phyloP scores from a whole-genome alignment of 2,113 vertebrate genomes.

The Smithornis capensis region DNA sequence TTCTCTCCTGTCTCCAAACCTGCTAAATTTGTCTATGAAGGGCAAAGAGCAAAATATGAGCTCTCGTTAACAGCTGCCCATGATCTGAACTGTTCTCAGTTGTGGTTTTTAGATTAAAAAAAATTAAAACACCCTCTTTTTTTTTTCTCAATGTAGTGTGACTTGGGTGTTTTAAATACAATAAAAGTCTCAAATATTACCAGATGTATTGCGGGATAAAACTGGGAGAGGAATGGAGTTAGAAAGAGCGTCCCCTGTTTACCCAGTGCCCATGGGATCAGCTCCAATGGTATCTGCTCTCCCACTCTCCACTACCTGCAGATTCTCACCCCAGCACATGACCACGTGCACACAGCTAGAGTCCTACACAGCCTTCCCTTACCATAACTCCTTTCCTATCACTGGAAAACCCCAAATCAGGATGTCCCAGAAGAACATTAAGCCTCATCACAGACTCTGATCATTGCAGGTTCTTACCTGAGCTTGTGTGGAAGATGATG shows the following conservation, averaged over 20 bases:
- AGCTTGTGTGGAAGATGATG: background rate
- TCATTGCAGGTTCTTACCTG: background rate
- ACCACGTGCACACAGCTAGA: accelerated
- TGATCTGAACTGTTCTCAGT: background rate
- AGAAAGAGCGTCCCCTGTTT: background rate
- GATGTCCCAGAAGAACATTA: background rate
- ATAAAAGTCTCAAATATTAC: background rate
- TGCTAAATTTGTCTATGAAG: background rate
- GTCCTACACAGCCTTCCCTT: background rate
- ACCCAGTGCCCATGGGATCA: background rate
- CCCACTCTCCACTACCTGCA: background rate
- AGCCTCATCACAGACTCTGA: background rate
- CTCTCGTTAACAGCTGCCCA: background rate
- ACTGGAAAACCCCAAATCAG: background rate
- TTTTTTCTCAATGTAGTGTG: background rate
- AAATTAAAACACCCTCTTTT: too few species aligned
- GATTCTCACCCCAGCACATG: background rate
- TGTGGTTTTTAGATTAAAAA: background rate
- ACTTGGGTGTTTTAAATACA: background rate
- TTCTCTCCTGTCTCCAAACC: background rate
- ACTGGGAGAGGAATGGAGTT: background rate
- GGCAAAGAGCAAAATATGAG: background rate
- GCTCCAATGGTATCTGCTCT: background rate
- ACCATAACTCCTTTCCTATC: background rate
- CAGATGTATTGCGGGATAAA: background rate